Base-by-base conservation (phyloP, 30 jellyfish, hydroid and myxozoan species). In the Clytia hemisphaerica region DNA sequence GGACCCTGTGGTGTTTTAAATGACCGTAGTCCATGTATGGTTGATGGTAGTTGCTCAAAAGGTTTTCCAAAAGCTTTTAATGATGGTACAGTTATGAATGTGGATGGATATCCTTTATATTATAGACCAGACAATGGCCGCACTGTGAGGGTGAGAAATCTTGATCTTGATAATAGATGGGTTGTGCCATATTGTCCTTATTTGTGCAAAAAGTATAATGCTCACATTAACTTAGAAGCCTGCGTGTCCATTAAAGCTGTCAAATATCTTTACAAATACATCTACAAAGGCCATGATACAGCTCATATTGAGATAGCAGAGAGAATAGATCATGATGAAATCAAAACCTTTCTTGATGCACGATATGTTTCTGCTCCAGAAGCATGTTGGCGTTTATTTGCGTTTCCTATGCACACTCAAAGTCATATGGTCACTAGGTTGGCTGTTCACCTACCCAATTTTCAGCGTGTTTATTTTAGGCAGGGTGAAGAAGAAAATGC, bases 311-410 rank as follows among this genome's bases (percentile, higher is more conserved):
- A n/a, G n/a, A n/a, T n/a, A n/a, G n/a, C n/a, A n/a, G n/a, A n/a
- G n/a, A n/a, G n/a, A n/a, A n/a, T 77, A 22, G 24, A 51, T 49
- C 85, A 77, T 38, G 76, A 77, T 9, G 15, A 9, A n/a, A 9
- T 40, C 15, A 58, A 10, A 46, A 74, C 61, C 72, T 31, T 72
- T 47, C 9, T 72, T 47, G 79, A 79, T 72, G n/a, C n/a, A n/a
- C n/a, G n/a, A n/a, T n/a, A n/a, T n/a, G 88, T 77, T 47, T 68
- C 88, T 9, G 77, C 92, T 5, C 66, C 50, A 24, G 82, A 77
- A 45, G 92, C 88, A 46, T 71, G 49, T 16, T 70, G 24, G 28
- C 10, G 67, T 10, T 14, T 53, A 19, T n/a, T 19, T n/a, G n/a
- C n/a, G n/a, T n/a, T n/a, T n/a, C n/a, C n/a, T 0, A 67, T 70